A percentile compares a stretch with the other conserved stretches of the same genome.
phyloP scores from a whole-genome alignment of 2,113 vertebrate genomes.

The Myiopsitta monachus region DNA sequence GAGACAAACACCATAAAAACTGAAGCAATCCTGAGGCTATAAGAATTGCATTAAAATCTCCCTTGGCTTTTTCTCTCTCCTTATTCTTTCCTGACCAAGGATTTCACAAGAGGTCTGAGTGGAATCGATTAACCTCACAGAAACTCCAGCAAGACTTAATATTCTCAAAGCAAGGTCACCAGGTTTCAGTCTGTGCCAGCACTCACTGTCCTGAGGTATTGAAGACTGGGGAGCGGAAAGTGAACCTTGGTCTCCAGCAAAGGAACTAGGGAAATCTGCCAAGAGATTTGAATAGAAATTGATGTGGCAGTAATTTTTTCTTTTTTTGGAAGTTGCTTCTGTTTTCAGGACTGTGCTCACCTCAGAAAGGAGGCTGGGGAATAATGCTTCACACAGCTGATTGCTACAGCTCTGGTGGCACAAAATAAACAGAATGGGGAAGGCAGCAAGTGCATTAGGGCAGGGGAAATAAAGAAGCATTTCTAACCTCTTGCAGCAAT shows the following conservation, averaged over 20 bases:
- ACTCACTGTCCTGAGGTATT: conserved; percentile 48
- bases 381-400: not conserved
- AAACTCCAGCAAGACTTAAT: conserved; percentile 51
- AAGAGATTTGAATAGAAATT: conserved; percentile 45
- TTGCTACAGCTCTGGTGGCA: conserved; percentile 23
- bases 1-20: not conserved
- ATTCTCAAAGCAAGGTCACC: conserved; percentile 59
- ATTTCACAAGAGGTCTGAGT: conserved; percentile 38
- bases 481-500: conserved; percentile 32
- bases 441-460: conserved; percentile 43
- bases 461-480: conserved; percentile 29
- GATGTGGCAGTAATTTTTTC: conserved; percentile 10
- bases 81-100: conserved; percentile 3
- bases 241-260: conserved; percentile 58
- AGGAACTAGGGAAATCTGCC: conserved; percentile 40
- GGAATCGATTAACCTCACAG: conserved; percentile 62
- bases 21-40: not conserved
- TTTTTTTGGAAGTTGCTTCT: not conserved
- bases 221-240: conserved; percentile 57
- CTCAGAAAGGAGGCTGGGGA: conserved; percentile 34
- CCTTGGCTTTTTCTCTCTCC: conserved; percentile 28
- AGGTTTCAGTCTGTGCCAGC: conserved; percentile 52
- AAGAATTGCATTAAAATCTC: conserved; percentile 12
- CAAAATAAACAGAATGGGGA: conserved; percentile 54
- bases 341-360: conserved; percentile 6